Evolutionary conservation across 2,888 invertebrate species (phyloP).

Genomic region (Heteropelma amictum): DNA sequence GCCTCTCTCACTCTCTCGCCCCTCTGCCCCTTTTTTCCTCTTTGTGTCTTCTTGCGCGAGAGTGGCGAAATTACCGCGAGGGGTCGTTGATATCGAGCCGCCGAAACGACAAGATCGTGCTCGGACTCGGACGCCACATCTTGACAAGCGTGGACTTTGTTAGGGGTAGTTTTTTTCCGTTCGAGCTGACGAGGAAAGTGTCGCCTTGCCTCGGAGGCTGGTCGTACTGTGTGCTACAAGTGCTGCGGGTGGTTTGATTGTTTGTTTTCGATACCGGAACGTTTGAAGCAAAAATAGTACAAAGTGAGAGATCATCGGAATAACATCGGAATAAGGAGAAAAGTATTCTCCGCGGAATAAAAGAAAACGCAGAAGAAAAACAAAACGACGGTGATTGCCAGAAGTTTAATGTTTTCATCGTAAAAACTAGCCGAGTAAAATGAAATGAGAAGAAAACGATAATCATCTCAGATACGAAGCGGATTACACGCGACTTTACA

Average conservation of each 20-base stretch:
- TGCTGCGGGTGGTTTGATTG: background rate
- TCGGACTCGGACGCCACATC: no score
- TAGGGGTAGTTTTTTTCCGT: background rate
- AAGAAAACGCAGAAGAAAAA: no score
- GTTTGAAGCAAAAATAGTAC: background rate
- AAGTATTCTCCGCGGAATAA: background rate
- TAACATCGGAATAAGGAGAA: background rate
- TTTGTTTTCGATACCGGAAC: background rate
- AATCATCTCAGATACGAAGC: no score
- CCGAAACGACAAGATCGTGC: no score
- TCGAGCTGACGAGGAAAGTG: background rate
- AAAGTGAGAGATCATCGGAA: background rate
- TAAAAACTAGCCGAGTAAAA: no score
- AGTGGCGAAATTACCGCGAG: conserved; percentile 12
- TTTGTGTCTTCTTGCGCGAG: background rate
- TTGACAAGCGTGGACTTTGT: background rate
- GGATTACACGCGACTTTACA: no score
- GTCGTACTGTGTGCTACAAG: background rate
- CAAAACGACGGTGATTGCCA: no score
- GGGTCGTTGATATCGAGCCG: conserved; percentile 13
- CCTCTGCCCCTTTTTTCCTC: background rate
- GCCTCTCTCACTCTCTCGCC: background rate
- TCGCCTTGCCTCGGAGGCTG: background rate
- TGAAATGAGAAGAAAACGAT: no score
- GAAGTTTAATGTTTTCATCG: no score